Evolutionary conservation across 2,888 invertebrate genomes (phyloP).

Genomic region (Acleris emargana): DNA sequence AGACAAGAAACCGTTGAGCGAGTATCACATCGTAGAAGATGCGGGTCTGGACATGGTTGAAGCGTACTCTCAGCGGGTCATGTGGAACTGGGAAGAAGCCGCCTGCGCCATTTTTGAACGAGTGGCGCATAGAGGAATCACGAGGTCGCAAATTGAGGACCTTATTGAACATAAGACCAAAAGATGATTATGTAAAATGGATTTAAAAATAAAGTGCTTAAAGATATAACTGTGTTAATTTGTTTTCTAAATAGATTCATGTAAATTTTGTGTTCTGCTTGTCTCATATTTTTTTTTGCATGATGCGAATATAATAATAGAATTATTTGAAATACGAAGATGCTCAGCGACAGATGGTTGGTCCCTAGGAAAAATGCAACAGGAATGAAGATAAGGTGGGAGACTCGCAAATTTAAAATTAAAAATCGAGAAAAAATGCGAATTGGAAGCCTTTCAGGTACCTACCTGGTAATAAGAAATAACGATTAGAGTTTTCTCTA

Average conservation of each 20-base stretch:
- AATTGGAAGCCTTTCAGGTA: too few relatives aligned
- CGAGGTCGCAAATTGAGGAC: slow-evolving; percentile 62
- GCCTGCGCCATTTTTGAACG: slow-evolving; percentile 65
- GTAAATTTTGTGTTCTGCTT: too few relatives aligned
- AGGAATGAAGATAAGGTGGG: too few relatives aligned
- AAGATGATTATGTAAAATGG: slow-evolving; percentile 38
- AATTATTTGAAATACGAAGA: too few relatives aligned
- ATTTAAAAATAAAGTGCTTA: slow-evolving; percentile 7
- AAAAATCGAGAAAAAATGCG: too few relatives aligned
- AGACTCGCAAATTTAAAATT: too few relatives aligned
- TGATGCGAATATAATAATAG: too few relatives aligned
- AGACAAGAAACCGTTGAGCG: slow-evolving; percentile 61
- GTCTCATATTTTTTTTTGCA: too few relatives aligned
- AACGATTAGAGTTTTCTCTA: too few relatives aligned
- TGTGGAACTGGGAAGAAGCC: slow-evolving; percentile 72
- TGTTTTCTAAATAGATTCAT: neutral
- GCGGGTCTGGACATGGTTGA: slow-evolving; percentile 65
- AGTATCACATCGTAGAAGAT: slow-evolving; percentile 60
- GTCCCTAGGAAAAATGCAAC: too few relatives aligned
- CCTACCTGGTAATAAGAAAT: too few relatives aligned
- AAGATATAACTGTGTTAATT: neutral
- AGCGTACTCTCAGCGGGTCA: slow-evolving; percentile 56
- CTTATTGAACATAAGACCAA: slow-evolving; percentile 52
- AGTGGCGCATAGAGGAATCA: slow-evolving; percentile 51
- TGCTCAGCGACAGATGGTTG: too few relatives aligned